These are phyloP conservation scores for Steinernema hermaphroditum DNA, from an alignment of 2,888 invertebrate species.

Conservation along the genomic window DNA sequence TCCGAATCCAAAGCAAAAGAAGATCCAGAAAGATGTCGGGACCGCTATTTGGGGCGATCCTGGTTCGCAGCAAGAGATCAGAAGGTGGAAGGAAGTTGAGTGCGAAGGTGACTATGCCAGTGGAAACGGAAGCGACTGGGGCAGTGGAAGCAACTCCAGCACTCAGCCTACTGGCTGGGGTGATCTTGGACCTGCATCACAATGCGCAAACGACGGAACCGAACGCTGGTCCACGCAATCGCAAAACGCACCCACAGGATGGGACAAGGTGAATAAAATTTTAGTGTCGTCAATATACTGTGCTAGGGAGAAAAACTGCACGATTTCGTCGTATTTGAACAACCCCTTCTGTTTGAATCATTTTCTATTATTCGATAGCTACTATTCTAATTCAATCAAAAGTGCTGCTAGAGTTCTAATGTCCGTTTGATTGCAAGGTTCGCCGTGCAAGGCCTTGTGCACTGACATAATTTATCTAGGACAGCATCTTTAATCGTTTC, in stretches of 20 bases:
- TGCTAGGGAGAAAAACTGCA: too few relatives aligned
- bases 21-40: conserved; percentile 48
- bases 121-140: conserved; percentile 21
- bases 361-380: too few relatives aligned
- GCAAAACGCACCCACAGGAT: not conserved
- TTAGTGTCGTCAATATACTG: too few relatives aligned
- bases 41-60: conserved; percentile 57
- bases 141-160: conserved; percentile 18
- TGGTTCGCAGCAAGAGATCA: conserved; percentile 40
- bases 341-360: too few relatives aligned
- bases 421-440: too few relatives aligned
- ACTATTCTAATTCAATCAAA: too few relatives aligned
- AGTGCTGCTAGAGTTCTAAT: too few relatives aligned
- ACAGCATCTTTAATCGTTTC: too few relatives aligned
- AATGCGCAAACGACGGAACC: conserved; percentile 24
- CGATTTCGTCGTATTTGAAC: too few relatives aligned
- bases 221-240: conserved; percentile 22
- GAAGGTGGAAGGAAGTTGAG: conserved; percentile 44
- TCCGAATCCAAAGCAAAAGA: conserved; percentile 52
- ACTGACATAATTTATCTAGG: too few relatives aligned
- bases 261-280: conserved; percentile 4
- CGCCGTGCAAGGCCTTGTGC: too few relatives aligned
- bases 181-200: not conserved
- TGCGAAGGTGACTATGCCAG: conserved; percentile 33
- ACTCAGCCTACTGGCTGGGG: conserved; percentile 3